A percentile compares a stretch with the other conserved stretches of the same genome.
phyloP scores from a whole-genome alignment of 2,888 invertebrate species.

The Lagria hirta region DNA sequence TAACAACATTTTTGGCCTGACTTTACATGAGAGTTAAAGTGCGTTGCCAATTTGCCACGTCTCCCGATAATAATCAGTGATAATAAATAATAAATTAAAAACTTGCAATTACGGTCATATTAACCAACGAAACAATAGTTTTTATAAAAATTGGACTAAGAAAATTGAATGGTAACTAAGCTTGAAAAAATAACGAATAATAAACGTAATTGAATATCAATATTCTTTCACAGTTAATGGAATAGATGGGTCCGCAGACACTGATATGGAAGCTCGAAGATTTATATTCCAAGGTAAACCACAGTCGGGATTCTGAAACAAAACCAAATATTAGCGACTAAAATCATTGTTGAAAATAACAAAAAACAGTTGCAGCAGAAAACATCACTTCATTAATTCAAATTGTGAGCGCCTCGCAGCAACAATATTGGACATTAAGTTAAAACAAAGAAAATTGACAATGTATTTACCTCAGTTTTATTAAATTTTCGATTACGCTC shows the following conservation, averaged over 20 bases:
- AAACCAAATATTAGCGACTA: not conserved
- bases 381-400: too few species aligned
- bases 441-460: slow-evolving; percentile 2
- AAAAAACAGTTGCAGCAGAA: too few species aligned
- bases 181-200: slow-evolving; percentile 7
- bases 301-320: slow-evolving; percentile 32
- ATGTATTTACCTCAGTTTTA: slow-evolving; percentile 40
- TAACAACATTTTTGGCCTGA: too few species aligned
- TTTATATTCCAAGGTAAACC: slow-evolving; percentile 33
- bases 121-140: too few species aligned
- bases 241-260: slow-evolving; percentile 15
- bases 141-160: slow-evolving; percentile 20
- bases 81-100: too few species aligned
- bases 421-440: too few species aligned
- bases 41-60: too few species aligned
- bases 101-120: too few species aligned
- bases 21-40: too few species aligned
- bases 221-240: slow-evolving; percentile 24
- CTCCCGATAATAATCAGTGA: too few species aligned
- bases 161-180: slow-evolving; percentile 27
- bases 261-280: slow-evolving; percentile 38
- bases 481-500: slow-evolving; percentile 44
- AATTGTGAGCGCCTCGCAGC: too few species aligned
- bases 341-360: not conserved
- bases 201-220: slow-evolving; percentile 17